Conservation (phyloP, 92 coral and sea anemone genomes). For the Porites rus region DNA sequence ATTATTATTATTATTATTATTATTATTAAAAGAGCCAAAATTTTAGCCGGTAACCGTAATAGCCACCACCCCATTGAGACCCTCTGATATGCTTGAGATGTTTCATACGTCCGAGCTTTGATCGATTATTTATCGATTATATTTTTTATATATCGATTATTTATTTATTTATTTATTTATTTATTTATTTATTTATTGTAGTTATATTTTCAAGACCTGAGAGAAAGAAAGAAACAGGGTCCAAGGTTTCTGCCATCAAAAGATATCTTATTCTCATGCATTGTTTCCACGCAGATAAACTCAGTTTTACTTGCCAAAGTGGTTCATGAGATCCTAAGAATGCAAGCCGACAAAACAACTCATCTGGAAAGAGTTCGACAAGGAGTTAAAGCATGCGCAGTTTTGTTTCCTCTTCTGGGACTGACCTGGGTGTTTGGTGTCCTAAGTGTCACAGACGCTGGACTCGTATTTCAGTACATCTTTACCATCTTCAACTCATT, state of each 20-base stretch:
- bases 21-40: too few species aligned
- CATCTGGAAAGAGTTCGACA: neutral
- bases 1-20: too few species aligned
- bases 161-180: too few species aligned
- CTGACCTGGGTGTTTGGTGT: slow-evolving; percentile 80
- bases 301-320: slow-evolving; percentile 68
- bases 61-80: too few species aligned
- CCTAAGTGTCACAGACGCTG: slow-evolving; percentile 64
- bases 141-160: too few species aligned
- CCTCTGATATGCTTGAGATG: too few species aligned
- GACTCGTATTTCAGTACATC: slow-evolving; percentile 75
- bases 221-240: too few species aligned
- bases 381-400: slow-evolving; percentile 59
- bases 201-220: too few species aligned
- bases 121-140: too few species aligned
- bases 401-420: slow-evolving; percentile 82
- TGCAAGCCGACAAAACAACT: slow-evolving; percentile 49
- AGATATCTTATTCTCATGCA: neutral
- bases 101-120: too few species aligned
- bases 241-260: neutral
- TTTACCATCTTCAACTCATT: slow-evolving; percentile 78
- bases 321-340: slow-evolving; percentile 74
- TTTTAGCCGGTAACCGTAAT: too few species aligned
- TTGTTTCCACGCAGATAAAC: slow-evolving; percentile 60
- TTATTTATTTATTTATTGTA: too few species aligned